Evolutionary conservation across 1,140 invertebrate genomes (phyloP).

Genomic region (Drosophila virilis): DNA sequence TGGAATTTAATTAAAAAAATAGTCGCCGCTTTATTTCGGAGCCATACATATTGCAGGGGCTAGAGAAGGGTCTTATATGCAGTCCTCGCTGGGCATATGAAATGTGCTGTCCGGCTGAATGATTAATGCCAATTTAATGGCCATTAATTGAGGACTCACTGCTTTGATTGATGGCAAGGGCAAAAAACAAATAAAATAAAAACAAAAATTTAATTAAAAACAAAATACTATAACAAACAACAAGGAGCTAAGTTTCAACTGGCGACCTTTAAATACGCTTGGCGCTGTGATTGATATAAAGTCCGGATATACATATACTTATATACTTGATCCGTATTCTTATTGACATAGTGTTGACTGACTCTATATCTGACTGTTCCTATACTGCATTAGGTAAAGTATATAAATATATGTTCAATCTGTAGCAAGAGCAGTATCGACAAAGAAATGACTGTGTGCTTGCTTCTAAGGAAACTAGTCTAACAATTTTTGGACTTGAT

Average conservation of each 20-base stretch:
- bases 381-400: too few relatives aligned
- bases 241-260: not conserved
- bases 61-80: not conserved
- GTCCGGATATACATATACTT: not conserved
- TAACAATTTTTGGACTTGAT: too few relatives aligned
- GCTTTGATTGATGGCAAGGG: conserved; percentile 28
- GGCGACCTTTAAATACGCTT: not conserved
- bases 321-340: not conserved
- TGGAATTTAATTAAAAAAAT: conserved; percentile 57
- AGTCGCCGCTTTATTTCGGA: not conserved
- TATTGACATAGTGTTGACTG: too few relatives aligned
- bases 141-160: conserved; percentile 41
- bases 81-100: conserved; percentile 15
- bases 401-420: too few relatives aligned
- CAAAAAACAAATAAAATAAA: conserved; percentile 6
- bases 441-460: too few relatives aligned
- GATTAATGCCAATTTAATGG: conserved; percentile 50
- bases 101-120: conserved; percentile 25
- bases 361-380: too few relatives aligned
- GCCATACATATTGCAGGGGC: not conserved
- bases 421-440: too few relatives aligned
- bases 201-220: conserved; percentile 6
- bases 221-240: not conserved
- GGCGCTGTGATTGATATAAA: too few relatives aligned
- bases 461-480: too few relatives aligned